These are phyloP conservation scores for Subacronicta megacephala DNA, from an alignment of 2,888 invertebrate genomes.

Conservation along the genomic window DNA sequence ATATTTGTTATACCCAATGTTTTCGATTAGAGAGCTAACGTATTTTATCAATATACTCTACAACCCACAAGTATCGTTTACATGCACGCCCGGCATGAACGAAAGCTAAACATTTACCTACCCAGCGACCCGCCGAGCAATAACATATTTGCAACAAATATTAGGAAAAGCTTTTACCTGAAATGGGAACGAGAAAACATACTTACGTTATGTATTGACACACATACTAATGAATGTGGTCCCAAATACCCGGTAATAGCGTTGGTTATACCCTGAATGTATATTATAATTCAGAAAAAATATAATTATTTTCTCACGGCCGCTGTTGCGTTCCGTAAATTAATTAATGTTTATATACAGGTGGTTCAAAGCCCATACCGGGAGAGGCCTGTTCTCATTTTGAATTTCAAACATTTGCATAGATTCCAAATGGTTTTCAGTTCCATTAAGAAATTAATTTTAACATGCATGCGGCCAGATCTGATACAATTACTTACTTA, in stretches of 20 bases:
- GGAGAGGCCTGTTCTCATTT: conserved; percentile 20
- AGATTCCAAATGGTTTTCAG: too few species aligned
- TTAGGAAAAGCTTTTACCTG: conserved; percentile 77
- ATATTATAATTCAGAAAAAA: conserved; percentile 42
- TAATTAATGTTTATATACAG: conserved; percentile 42
- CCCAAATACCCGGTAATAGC: conserved; percentile 46
- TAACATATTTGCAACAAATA: conserved; percentile 68
- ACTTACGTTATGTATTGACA: conserved; percentile 61
- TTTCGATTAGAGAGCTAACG: conserved; percentile 34
- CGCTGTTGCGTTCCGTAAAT: conserved; percentile 30
- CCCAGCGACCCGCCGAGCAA: conserved; percentile 51
- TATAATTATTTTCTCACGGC: conserved; percentile 14
- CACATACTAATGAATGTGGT: conserved; percentile 60
- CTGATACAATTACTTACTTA: too few species aligned
- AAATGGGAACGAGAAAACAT: conserved; percentile 64
- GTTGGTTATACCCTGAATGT: conserved; percentile 42
- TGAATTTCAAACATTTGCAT: conserved; percentile 17
- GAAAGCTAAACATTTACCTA: conserved; percentile 54
- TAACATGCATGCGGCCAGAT: too few species aligned
- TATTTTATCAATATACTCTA: conserved; percentile 35
- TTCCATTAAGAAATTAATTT: too few species aligned
- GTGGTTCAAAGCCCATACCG: conserved; percentile 12
- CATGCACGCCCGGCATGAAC: conserved; percentile 40
- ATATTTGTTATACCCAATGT: conserved; percentile 21
- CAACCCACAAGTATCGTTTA: conserved; percentile 36